Conservation (phyloP, 2,113 vertebrate species). For the Guaruba guarouba region DNA sequence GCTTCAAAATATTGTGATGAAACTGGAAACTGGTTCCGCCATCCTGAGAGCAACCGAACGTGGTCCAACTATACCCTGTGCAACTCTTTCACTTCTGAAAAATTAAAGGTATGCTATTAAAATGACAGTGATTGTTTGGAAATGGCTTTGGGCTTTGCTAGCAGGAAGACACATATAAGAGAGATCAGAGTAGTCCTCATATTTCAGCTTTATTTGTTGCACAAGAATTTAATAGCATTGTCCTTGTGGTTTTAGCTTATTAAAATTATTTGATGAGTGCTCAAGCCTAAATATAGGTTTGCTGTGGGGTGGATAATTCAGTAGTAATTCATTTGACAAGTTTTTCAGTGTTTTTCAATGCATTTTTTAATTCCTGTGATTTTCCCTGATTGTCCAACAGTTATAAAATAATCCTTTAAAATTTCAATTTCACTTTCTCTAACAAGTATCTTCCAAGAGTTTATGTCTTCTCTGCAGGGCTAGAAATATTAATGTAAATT, state of each 20-base stretch:
- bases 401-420: neutral
- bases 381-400: neutral
- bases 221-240: neutral
- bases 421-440: neutral
- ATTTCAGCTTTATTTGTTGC: neutral
- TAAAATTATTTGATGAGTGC: neutral
- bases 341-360: neutral
- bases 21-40: slow-evolving; percentile 90
- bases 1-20: slow-evolving; percentile 92
- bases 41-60: slow-evolving; percentile 92
- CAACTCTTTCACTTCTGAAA: slow-evolving; percentile 88
- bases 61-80: slow-evolving; percentile 97
- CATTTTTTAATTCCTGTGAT: neutral
- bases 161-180: neutral
- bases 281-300: neutral
- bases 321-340: neutral
- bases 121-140: neutral
- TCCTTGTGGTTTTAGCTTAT: neutral
- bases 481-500: neutral
- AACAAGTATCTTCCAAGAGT: neutral
- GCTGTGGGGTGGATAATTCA: neutral
- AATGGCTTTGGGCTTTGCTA: neutral
- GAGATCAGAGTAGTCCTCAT: neutral
- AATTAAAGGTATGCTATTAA: slow-evolving; percentile 81
- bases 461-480: neutral